These are phyloP conservation scores for Alcis repandata DNA, from an alignment of 2,888 invertebrate genomes.

Conservation along the genomic window DNA sequence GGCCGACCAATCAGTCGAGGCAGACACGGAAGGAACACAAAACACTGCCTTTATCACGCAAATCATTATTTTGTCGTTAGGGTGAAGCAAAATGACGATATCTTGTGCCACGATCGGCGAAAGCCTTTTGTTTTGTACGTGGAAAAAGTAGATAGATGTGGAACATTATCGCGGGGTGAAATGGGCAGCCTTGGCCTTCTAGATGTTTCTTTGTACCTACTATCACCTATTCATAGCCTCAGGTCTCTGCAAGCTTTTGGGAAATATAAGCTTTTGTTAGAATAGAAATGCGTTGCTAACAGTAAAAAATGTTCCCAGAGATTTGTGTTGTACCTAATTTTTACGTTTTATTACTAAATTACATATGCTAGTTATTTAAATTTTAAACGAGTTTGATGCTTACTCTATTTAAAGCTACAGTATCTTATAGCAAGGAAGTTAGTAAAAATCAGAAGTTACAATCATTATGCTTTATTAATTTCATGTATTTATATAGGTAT, in stretches of 20 bases:
- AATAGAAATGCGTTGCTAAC: background rate
- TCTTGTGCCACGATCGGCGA: slow-evolving; percentile 64
- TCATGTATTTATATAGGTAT: slow-evolving; percentile 86
- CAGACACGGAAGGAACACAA: slow-evolving; percentile 83
- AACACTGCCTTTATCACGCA: slow-evolving; percentile 77
- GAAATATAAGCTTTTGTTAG: slow-evolving; percentile 8
- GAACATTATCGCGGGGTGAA: slow-evolving; percentile 40
- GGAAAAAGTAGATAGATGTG: slow-evolving; percentile 44
- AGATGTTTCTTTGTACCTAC: slow-evolving; percentile 29
- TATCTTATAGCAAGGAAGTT: slow-evolving; percentile 22
- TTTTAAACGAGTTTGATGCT: background rate
- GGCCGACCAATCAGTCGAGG: slow-evolving; percentile 77
- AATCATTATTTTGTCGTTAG: slow-evolving; percentile 86
- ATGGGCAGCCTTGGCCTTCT: slow-evolving; percentile 33
- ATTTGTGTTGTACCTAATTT: background rate
- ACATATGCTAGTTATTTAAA: background rate
- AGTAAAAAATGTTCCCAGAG: background rate
- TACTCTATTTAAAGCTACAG: background rate
- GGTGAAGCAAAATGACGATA: slow-evolving; percentile 74
- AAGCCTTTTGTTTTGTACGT: slow-evolving; percentile 57
- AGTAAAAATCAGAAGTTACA: slow-evolving; percentile 82
- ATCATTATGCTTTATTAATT: slow-evolving; percentile 88
- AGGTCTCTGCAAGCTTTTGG: slow-evolving; percentile 8
- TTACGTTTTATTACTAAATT: background rate
- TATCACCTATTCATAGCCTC: slow-evolving; percentile 13